These are phyloP conservation scores for Enteromius unitaeniatus DNA, from an alignment of 2,797 vertebrate species.

Conservation along the genomic window DNA sequence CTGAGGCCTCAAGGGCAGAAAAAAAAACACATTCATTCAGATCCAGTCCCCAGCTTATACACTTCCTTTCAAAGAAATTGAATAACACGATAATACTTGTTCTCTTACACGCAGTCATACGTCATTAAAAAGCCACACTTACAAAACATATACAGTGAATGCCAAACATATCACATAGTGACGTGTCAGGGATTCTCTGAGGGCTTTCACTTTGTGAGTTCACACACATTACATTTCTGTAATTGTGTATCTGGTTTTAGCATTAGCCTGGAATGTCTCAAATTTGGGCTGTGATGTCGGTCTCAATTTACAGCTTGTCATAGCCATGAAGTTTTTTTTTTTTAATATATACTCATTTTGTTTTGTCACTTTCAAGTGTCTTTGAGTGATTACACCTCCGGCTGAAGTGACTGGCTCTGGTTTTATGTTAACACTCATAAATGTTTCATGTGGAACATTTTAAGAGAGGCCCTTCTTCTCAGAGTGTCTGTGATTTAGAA, in stretches of 20 bases:
- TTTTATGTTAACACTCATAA: constrained; percentile 58
- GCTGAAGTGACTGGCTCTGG: constrained; percentile 39
- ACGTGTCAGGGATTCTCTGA: neutral
- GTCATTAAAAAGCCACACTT: neutral
- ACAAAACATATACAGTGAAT: neutral
- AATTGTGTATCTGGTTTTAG: neutral
- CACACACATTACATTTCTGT: neutral
- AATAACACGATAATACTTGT: neutral
- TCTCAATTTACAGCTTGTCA: constrained; percentile 11
- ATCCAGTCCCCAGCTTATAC: neutral
- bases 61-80: neutral
- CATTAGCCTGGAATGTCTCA: neutral
- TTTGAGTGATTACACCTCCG: constrained; percentile 50
- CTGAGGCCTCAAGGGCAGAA: neutral
- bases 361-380: constrained; percentile 45
- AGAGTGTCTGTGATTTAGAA: constrained; percentile 1
- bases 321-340: neutral
- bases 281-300: neutral
- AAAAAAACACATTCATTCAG: neutral
- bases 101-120: neutral
- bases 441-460: constrained; percentile 65
- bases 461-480: constrained; percentile 6
- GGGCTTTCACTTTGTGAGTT: too few relatives aligned
- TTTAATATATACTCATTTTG: constrained; percentile 1
- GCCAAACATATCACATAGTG: neutral